phyloP scores from a whole-genome alignment of 2,113 vertebrate species.

The Ammospiza nelsoni region DNA sequence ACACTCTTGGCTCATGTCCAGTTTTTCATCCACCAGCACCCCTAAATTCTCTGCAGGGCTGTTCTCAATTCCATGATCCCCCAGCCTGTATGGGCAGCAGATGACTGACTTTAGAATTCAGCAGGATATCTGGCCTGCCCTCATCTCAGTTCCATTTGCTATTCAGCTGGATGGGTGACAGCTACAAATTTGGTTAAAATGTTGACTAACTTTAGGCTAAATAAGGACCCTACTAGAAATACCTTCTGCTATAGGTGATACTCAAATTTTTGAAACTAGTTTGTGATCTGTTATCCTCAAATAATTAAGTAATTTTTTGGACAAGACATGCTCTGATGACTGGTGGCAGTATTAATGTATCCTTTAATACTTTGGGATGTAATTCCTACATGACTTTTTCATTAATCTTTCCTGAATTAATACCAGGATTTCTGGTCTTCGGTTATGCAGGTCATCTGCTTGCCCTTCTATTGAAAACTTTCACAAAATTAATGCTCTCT shows the following conservation, averaged over 20 bases:
- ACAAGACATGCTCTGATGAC: background rate
- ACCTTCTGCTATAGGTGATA: background rate
- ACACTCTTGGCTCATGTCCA: background rate
- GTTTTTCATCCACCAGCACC: background rate
- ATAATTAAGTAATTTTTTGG: background rate
- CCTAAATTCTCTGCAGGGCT: background rate
- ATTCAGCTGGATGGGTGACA: background rate
- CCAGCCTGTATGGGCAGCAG: background rate
- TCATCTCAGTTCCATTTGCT: background rate
- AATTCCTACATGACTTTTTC: background rate
- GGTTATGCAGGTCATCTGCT: background rate
- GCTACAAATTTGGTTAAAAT: background rate
- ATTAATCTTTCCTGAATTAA: conserved; percentile 10
- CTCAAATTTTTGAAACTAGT: background rate
- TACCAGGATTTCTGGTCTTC: background rate
- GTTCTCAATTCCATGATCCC: background rate
- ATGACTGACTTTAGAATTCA: background rate
- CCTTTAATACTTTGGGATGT: background rate
- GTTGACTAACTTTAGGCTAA: background rate
- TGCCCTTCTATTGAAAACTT: background rate
- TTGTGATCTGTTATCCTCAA: background rate
- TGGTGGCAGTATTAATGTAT: background rate
- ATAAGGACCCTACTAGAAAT: background rate
- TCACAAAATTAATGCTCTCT: conserved; percentile 33
- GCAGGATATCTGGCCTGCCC: background rate